Conservation (phyloP, 2,797 vertebrate genomes). For the Lepilemur septentrionalis region DNA sequence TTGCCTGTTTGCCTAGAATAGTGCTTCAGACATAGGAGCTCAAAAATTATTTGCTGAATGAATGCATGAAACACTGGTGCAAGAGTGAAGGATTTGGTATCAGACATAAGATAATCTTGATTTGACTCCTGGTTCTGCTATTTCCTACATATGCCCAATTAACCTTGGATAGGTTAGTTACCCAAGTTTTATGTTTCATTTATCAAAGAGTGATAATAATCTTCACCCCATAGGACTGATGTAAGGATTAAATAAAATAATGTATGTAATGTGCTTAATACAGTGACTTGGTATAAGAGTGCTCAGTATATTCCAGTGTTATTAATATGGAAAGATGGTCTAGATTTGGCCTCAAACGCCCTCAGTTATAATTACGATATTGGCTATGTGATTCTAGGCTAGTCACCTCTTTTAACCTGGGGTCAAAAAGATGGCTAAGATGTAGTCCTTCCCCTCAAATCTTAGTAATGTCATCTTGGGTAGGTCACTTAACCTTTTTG, state of each 20-base stretch:
- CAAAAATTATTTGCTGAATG: constrained; percentile 1
- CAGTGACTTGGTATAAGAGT: not conserved
- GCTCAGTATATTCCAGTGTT: not conserved
- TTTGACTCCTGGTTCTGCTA: constrained; percentile 1
- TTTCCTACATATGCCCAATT: constrained; percentile 4
- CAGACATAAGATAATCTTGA: not conserved
- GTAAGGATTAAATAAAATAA: constrained; percentile 26
- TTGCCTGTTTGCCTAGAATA: not conserved
- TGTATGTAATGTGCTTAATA: not conserved
- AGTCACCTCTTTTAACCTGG: not conserved
- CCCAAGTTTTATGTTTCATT: not conserved
- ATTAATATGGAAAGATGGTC: constrained; percentile 15
- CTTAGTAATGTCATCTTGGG: constrained; percentile 11
- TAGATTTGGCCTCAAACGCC: not conserved
- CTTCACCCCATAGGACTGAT: not conserved
- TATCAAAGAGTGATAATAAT: constrained; percentile 31
- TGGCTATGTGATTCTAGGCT: not conserved
- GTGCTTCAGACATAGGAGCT: not conserved
- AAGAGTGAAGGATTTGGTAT: not conserved
- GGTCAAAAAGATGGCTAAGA: not conserved
- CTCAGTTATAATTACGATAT: constrained; percentile 12
- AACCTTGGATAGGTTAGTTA: not conserved
- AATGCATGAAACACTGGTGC: not conserved
- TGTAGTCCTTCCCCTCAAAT: not conserved
- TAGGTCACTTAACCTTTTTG: constrained; percentile 1